Base-by-base conservation (phyloP, 2,888 invertebrate genomes). In the Andrena fulva region DNA sequence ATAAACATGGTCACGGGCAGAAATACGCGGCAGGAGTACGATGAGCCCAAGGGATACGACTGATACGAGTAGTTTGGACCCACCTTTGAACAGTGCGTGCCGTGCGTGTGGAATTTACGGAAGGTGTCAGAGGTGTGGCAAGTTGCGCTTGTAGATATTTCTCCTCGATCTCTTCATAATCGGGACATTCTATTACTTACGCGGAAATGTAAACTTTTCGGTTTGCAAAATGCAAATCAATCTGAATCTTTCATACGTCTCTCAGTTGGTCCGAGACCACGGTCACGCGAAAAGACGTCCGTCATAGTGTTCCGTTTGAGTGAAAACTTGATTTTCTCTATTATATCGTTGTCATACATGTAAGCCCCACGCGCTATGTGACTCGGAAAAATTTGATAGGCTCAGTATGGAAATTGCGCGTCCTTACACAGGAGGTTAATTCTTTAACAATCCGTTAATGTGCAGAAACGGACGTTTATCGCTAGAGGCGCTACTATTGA, bases 401-500 rank as follows among this genome's bases (percentile, higher is more conserved):
- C 4, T 12, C 20, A 12, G 12, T 8, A 35, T 35, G 10, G 42
- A 35, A 10, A 24, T 33, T 29, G 16, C 29, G 27, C 48, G 31
- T 42, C 48, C 10, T n/a, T 42, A 52, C 27, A 33, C 60, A 59
- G 64, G 68, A 77, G 42, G 42, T 42, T 42, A 42, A 16, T 42
- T 16, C 42, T 12, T 42, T 42, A 33, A 33, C 67, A 71, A 62
- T 82, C 63, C 29, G 7, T 59, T 42, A 31, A 76, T 59, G 64
- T 35, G 60, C 35, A 78, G 54, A 64, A 35, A 42, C 50, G 20
- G 33, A 42, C 52, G 42, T 54, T 72, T 73, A 67, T 78, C 72
- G 52, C 31, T 60, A 63, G 68, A 42, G 78, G 60, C 69, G 72
- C 75, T 69, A 72, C 79, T 90, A 89, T 89, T 89, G 89, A 89